Evolutionary conservation across 2,113 vertebrate species (phyloP).

Genomic region (Balaeniceps rex): DNA sequence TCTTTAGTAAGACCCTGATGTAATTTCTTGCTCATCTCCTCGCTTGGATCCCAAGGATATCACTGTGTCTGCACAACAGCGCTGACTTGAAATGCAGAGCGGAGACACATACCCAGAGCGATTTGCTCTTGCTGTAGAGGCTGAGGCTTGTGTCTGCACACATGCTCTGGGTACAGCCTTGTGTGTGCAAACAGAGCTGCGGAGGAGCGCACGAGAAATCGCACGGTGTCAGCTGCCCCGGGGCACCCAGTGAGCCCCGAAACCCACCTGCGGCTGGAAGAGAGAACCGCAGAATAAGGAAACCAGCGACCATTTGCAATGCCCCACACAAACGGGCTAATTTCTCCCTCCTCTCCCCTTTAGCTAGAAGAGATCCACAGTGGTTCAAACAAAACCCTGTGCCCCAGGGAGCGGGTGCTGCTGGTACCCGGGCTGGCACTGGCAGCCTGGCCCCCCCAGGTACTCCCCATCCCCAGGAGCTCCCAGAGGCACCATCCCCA

Average conservation of each 20-base stretch:
- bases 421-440: neutral
- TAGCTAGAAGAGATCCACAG: fast-evolving
- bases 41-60: neutral
- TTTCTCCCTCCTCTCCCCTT: neutral
- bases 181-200: neutral
- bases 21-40: neutral
- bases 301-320: neutral
- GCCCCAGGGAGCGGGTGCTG: neutral
- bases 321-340: fast-evolving
- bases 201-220: neutral
- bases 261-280: fast-evolving
- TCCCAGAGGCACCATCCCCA: fast-evolving
- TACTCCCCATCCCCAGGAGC: neutral
- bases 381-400: neutral
- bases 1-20: neutral
- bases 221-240: fast-evolving
- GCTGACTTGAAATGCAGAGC: neutral
- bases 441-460: neutral
- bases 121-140: neutral
- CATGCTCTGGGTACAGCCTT: fast-evolving
- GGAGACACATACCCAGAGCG: fast-evolving
- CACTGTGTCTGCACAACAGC: neutral
- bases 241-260: neutral
- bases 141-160: neutral
- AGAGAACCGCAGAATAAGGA: fast-evolving